phyloP scores from a whole-genome alignment of 2,797 vertebrate species.

The Sitta carolinensis region DNA sequence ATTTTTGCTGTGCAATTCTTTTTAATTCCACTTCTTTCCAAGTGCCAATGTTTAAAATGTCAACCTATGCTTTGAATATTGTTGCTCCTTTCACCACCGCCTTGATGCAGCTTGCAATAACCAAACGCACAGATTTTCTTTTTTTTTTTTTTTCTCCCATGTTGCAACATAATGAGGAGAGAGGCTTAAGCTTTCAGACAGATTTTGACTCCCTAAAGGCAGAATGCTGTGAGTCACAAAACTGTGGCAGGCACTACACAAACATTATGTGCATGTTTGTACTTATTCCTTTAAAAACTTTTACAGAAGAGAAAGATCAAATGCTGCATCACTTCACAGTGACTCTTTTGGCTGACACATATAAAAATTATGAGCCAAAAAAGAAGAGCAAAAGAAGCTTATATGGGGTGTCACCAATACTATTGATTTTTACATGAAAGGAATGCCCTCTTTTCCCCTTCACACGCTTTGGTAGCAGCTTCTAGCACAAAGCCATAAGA shows the following conservation, averaged over 20 bases:
- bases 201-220: conserved; percentile 15
- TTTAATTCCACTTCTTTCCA: background rate
- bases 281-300: background rate
- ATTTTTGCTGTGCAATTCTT: conserved; percentile 17
- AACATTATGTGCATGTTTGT: background rate
- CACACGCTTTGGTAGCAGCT: background rate
- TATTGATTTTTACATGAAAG: background rate
- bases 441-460: background rate
- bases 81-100: conserved; percentile 5
- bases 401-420: rapidly evolving
- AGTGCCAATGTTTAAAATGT: conserved; percentile 41
- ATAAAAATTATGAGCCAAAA: background rate
- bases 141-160: background rate
- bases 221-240: conserved; percentile 26
- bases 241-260: background rate
- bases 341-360: background rate
- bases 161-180: background rate
- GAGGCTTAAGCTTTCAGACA: background rate
- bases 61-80: conserved; percentile 22
- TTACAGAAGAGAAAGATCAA: background rate
- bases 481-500: background rate
- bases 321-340: background rate
- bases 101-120: background rate
- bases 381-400: background rate
- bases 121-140: background rate